Evolutionary conservation across 1,140 invertebrate genomes (phyloP), one percentile per base, ranked within the genome.

Genomic region (Penaeus japonicus): DNA sequence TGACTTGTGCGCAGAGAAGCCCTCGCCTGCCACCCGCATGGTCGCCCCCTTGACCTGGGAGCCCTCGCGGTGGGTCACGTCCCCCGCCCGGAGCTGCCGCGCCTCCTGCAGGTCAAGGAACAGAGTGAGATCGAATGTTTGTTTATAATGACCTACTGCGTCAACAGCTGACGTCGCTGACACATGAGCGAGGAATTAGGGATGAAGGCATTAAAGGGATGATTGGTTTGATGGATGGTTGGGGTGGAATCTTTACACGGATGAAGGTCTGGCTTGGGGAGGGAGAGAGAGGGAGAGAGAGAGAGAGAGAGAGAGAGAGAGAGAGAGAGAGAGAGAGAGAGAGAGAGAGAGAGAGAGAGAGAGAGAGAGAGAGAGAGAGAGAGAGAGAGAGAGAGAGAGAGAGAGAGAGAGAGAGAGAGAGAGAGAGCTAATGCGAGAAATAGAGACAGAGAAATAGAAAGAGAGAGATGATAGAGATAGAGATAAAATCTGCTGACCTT

Each of bases 1-100:
- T 91, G 96, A 93, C 93, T 97, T 96, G 93, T 97, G 96, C 10
- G 96, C 95, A 86, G 95, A 97, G 92, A 96, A 97, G 20, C 95
- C 95, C 90, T 97, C 96, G 65, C 96, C 97, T 73, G 97, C 96
- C 30, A 98, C 93, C 92, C 96, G 96, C 93, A 97, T 95, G 89
- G 95, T 95, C 20, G 95, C 94, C 4, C 95, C 95, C 24, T 93
- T 93, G 59, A 96, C 95, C 92, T 96, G 94, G 91, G 96, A 96
- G 87, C 94, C 95, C 92, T 97, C 96, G 92, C 97, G 96, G 91
- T 97, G 96, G 32, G 95, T 95, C 24, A 97, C 93, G 92, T 97
- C 96, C 73, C 96, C 96, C 57, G 96, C 94, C 92, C 96, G 96
- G 81, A 97, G 92, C 24, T 96, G 96, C 30, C 91, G 91, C 30